Evolutionary conservation across 2,113 vertebrate genomes (phyloP).

Genomic region (Sinocyclocheilus anshuiensis): DNA sequence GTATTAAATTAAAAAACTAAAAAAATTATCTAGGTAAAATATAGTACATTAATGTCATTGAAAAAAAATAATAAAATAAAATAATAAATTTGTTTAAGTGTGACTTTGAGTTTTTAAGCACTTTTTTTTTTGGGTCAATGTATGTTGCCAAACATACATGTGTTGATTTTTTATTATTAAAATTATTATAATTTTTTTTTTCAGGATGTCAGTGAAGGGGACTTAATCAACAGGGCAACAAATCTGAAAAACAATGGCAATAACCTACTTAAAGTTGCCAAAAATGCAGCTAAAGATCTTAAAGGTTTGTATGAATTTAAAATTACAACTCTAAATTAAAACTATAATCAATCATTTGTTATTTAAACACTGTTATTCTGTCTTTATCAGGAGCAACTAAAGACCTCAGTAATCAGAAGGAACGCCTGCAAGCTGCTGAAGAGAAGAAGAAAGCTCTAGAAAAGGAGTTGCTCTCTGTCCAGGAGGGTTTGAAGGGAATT

Average conservation of each 20-base stretch:
- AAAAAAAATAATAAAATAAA: no score
- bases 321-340: neutral
- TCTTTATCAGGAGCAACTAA: conserved; percentile 70
- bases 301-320: conserved; percentile 67
- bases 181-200: conserved; percentile 11
- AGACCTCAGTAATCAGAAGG: conserved; percentile 72
- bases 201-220: conserved; percentile 81
- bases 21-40: no score
- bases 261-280: conserved; percentile 73
- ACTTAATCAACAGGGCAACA: conserved; percentile 80
- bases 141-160: neutral
- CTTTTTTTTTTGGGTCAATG: neutral
- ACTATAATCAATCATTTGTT: neutral
- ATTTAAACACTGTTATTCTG: neutral
- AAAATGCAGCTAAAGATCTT: conserved; percentile 68
- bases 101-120: neutral
- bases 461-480: conserved; percentile 71
- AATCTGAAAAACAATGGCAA: conserved; percentile 75
- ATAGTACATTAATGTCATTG: no score
- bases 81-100: no score
- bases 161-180: neutral
- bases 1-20: no score
- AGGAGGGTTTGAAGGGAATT: conserved; percentile 72
- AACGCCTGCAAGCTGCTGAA: conserved; percentile 72
- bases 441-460: conserved; percentile 77